Evolutionary conservation across 2,888 invertebrate genomes (phyloP).

Genomic region (Acleris literana): DNA sequence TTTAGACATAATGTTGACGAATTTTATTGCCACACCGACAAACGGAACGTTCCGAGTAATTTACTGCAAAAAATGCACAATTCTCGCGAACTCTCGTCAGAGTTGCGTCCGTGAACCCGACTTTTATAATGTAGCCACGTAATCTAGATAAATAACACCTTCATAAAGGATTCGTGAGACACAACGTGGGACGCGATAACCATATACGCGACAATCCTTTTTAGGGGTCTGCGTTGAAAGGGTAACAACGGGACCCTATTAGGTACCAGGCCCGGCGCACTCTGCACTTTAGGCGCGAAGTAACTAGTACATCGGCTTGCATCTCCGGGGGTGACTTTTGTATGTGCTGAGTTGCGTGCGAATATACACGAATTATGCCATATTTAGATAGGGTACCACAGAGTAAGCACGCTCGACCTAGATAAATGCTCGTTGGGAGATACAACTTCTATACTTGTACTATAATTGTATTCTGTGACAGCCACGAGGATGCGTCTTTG

Average conservation of each 20-base stretch:
- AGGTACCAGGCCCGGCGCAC: too few relatives aligned
- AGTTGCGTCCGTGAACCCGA: constrained; percentile 66
- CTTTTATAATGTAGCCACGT: constrained; percentile 63
- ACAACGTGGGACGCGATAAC: constrained; percentile 65
- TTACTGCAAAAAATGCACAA: constrained; percentile 78
- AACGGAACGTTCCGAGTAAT: constrained; percentile 65
- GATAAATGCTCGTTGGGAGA: too few relatives aligned
- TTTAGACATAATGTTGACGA: constrained; percentile 64
- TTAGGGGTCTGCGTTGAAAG: constrained; percentile 44
- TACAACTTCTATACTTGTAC: too few relatives aligned
- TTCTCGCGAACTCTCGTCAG: constrained; percentile 60
- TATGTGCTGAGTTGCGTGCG: too few relatives aligned
- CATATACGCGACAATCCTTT: constrained; percentile 63
- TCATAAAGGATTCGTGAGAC: constrained; percentile 67
- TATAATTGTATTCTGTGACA: too few relatives aligned
- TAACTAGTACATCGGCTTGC: too few relatives aligned
- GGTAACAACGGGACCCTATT: not conserved
- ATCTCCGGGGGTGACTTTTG: too few relatives aligned
- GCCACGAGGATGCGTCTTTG: too few relatives aligned
- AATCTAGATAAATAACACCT: constrained; percentile 77
- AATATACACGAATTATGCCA: too few relatives aligned
- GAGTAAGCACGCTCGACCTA: too few relatives aligned
- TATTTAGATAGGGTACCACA: too few relatives aligned
- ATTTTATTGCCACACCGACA: constrained; percentile 69
- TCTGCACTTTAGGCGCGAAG: too few relatives aligned